Percentiles rank a stretch among this genome's conserved stretches.
These are phyloP conservation scores for Pogona vitticeps DNA, from an alignment of 2,113 vertebrate species.

Conservation along the genomic window DNA sequence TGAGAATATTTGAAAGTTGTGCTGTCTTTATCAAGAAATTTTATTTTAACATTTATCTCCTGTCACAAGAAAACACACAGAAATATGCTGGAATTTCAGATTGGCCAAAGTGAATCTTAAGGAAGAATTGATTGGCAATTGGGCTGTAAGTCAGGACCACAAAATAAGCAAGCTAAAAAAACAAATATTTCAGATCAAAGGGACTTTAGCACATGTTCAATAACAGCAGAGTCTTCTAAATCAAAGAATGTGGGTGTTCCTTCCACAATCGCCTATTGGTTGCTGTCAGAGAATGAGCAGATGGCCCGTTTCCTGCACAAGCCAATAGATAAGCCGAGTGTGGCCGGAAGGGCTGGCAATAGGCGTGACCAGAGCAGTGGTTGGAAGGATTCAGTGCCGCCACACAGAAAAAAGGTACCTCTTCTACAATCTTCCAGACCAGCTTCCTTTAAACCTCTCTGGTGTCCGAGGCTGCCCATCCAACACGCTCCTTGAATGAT, in stretches of 20 bases:
- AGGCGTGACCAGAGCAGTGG: not conserved
- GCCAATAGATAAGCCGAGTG: not conserved
- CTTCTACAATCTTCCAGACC: not conserved
- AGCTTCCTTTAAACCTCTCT: not conserved
- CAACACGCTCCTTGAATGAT: too few relatives aligned
- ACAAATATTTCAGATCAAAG: not conserved
- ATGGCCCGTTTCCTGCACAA: not conserved
- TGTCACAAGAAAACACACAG: too few relatives aligned
- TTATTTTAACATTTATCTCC: not conserved
- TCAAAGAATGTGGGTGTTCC: not conserved
- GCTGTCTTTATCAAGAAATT: not conserved
- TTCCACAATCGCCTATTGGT: not conserved
- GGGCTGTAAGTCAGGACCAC: not conserved
- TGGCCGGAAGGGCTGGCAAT: not conserved
- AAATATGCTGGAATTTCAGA: not conserved
- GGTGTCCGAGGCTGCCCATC: too few relatives aligned
- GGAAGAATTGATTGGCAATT: too few relatives aligned
- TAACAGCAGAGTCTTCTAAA: not conserved
- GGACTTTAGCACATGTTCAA: too few relatives aligned
- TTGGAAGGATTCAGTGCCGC: not conserved
- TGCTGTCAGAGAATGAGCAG: not conserved
- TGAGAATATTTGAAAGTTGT: not conserved
- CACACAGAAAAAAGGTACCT: not conserved
- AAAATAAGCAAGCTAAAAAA: not conserved
- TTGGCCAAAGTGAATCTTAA: not conserved